Conservation (phyloP, 2,797 vertebrate species). For the Uromys caudimaculatus region DNA sequence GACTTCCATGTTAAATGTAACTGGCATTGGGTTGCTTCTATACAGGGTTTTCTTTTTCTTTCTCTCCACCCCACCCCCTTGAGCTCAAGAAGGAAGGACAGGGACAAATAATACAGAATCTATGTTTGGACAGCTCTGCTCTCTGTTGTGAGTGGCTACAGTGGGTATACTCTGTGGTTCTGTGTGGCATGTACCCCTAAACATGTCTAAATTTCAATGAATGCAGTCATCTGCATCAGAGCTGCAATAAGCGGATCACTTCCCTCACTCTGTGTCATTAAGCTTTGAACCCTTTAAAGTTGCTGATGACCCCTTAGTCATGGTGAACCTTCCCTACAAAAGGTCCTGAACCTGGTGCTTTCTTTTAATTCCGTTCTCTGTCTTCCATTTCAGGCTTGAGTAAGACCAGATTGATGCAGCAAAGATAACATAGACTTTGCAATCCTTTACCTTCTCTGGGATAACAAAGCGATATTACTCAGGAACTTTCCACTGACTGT, state of each 20-base stretch:
- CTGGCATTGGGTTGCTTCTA: background rate
- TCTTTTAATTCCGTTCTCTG: slow-evolving; percentile 36
- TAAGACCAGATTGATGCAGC: slow-evolving; percentile 27
- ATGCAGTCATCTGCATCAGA: background rate
- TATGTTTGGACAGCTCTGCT: background rate
- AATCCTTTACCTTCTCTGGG: slow-evolving; percentile 49
- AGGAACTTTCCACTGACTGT: background rate
- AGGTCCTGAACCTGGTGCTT: background rate
- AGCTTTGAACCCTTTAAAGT: background rate
- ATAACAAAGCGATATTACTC: background rate
- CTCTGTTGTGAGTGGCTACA: background rate
- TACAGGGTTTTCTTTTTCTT: background rate
- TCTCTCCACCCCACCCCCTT: background rate
- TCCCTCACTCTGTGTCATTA: background rate
- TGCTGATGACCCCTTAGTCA: background rate
- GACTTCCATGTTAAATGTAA: background rate
- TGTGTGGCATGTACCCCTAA: background rate
- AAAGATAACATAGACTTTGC: slow-evolving; percentile 29
- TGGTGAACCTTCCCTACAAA: background rate
- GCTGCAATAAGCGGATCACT: background rate
- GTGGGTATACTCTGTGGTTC: background rate
- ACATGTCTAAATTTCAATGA: background rate
- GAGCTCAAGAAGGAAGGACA: background rate
- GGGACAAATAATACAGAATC: background rate
- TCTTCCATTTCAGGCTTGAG: slow-evolving; percentile 43